Evolutionary conservation across 1,140 invertebrate genomes (phyloP).

Genomic region (Oscheius sp.): DNA sequence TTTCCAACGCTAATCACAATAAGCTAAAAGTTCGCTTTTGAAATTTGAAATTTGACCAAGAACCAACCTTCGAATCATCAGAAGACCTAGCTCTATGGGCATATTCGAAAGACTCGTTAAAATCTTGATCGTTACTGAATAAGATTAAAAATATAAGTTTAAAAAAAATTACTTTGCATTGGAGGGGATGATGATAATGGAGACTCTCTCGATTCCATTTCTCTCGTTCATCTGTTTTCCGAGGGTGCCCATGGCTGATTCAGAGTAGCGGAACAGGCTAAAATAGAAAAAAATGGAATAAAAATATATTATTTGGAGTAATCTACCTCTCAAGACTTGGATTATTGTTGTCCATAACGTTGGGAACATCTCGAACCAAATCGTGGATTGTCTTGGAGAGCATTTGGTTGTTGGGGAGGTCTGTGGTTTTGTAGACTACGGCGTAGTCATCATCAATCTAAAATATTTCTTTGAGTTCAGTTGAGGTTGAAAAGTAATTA

Average conservation of each 20-base stretch:
- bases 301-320: neutral
- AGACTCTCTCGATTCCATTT: slow-evolving; percentile 33
- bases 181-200: slow-evolving; percentile 30
- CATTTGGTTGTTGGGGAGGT: slow-evolving; percentile 20
- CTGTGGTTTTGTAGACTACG: slow-evolving; percentile 24
- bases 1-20: slow-evolving; percentile 14
- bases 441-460: slow-evolving; percentile 38
- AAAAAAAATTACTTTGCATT: slow-evolving; percentile 32
- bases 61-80: slow-evolving; percentile 34
- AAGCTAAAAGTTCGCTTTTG: neutral
- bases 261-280: slow-evolving; percentile 39
- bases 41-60: neutral
- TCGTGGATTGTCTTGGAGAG: slow-evolving; percentile 21
- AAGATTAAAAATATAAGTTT: neutral
- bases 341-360: slow-evolving; percentile 39
- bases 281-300: too few relatives aligned
- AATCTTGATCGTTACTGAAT: slow-evolving; percentile 40
- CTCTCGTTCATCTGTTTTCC: slow-evolving; percentile 29
- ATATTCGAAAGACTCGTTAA: slow-evolving; percentile 35
- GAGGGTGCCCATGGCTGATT: neutral
- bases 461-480: too few relatives aligned
- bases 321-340: slow-evolving; percentile 33
- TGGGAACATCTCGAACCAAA: slow-evolving; percentile 34
- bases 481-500: too few relatives aligned
- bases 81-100: slow-evolving; percentile 21